Percentiles rank a stretch among this genome's conserved stretches.
Evolutionary conservation across 1,140 invertebrate species (phyloP).

Genomic region (Diprion similis): DNA sequence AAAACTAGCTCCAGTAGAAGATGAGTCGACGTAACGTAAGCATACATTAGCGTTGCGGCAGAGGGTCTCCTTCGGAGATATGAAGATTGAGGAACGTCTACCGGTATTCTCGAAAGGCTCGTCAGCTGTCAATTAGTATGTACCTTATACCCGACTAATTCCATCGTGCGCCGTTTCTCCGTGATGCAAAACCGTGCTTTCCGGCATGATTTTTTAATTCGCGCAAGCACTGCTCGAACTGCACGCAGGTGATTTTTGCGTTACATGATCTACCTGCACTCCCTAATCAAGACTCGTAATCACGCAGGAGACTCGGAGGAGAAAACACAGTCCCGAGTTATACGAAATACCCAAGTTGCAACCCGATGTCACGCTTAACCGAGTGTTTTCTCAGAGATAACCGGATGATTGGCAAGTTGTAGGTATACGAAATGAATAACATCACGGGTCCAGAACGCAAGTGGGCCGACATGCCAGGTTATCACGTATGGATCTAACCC

Average conservation of each 20-base stretch:
- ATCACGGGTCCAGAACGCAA: not conserved
- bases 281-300: no score
- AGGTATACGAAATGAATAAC: not conserved
- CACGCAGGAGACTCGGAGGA: no score
- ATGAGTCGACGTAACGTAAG: not conserved
- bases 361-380: not conserved
- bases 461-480: not conserved
- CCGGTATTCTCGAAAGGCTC: not conserved
- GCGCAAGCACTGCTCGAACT: not conserved
- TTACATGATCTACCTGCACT: not conserved
- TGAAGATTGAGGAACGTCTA: not conserved
- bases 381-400: not conserved
- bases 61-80: not conserved
- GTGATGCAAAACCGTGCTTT: not conserved
- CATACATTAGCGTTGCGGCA: no score
- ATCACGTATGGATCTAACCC: not conserved
- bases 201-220: not conserved
- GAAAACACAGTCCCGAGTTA: no score
- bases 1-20: no score
- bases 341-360: not conserved
- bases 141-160: not conserved
- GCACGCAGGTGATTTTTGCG: not conserved
- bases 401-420: constrained; percentile 4
- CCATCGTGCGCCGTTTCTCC: not conserved
- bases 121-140: not conserved